Evolutionary conservation across 1,140 invertebrate species (phyloP).

Genomic region (Eciton burchellii): DNA sequence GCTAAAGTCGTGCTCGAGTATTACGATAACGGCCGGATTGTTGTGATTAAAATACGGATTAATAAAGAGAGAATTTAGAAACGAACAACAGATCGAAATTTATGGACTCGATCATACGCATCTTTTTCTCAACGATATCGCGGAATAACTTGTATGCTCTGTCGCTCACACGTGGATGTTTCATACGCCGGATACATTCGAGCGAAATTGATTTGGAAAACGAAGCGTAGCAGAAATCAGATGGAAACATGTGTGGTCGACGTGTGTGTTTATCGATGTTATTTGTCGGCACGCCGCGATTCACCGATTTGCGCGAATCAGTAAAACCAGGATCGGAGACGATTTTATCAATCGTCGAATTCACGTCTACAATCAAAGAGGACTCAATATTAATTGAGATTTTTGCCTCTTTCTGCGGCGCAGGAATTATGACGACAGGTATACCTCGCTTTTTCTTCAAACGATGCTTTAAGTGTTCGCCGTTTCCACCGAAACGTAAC

Average conservation of each 20-base stretch:
- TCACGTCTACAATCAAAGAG: slow-evolving; percentile 19
- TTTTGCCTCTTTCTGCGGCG: slow-evolving; percentile 80
- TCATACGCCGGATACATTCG: background rate
- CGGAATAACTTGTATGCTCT: slow-evolving; percentile 9
- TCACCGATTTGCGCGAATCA: background rate
- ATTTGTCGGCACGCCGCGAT: background rate
- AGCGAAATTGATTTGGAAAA: background rate
- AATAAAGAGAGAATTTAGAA: slow-evolving; percentile 3
- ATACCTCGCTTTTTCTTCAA: slow-evolving; percentile 71
- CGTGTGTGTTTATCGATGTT: background rate
- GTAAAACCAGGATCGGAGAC: background rate
- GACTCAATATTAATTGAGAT: slow-evolving; percentile 75
- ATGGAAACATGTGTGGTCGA: background rate
- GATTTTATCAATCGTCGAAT: slow-evolving; percentile 31
- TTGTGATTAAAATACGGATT: background rate
- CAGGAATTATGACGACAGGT: slow-evolving; percentile 81
- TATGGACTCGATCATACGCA: background rate
- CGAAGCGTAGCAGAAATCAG: background rate
- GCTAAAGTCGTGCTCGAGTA: background rate
- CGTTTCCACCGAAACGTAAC: background rate
- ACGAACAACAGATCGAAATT: background rate
- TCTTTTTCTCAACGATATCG: background rate
- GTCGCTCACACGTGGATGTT: background rate
- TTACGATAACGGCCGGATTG: background rate
- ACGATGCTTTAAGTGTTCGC: slow-evolving; percentile 3